phyloP scores from a whole-genome alignment of 2,888 invertebrate species.

The Cyclophora punctaria region DNA sequence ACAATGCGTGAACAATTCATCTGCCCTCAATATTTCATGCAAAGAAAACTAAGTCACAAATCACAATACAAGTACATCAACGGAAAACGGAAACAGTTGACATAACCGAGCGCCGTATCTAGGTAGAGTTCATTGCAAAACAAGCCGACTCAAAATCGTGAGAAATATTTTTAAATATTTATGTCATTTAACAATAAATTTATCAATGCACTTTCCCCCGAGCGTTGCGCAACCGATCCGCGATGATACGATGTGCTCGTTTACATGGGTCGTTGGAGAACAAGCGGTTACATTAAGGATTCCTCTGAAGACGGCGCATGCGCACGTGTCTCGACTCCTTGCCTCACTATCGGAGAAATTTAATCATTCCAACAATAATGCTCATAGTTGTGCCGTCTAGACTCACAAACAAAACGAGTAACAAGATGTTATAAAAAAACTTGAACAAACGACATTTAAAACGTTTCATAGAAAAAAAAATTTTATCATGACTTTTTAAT shows the following conservation, averaged over 20 bases:
- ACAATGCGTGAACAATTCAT: no score
- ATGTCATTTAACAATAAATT: slow-evolving; percentile 28
- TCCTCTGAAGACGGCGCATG: slow-evolving; percentile 25
- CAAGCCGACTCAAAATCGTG: slow-evolving; percentile 10
- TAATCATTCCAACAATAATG: slow-evolving; percentile 15
- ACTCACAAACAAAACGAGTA: slow-evolving; percentile 10
- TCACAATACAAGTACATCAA: no score
- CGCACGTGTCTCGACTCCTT: slow-evolving; percentile 27
- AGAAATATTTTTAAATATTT: slow-evolving; percentile 14
- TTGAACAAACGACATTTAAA: no score
- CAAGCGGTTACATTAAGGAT: slow-evolving; percentile 47
- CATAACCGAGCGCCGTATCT: slow-evolving; percentile 4
- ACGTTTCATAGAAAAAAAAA: no score
- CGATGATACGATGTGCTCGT: slow-evolving; percentile 51
- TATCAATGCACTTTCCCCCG: slow-evolving; percentile 59
- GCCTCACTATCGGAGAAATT: slow-evolving; percentile 28
- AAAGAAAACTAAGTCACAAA: no score
- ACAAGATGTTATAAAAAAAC: slow-evolving; percentile 1
- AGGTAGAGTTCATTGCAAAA: slow-evolving; percentile 11
- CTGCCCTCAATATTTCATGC: no score
- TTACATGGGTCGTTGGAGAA: slow-evolving; percentile 49
- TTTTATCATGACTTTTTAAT: no score
- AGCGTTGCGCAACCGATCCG: slow-evolving; percentile 49
- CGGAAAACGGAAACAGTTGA: not conserved
- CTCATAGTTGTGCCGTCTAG: slow-evolving; percentile 15